Evolutionary conservation across 2,797 vertebrate species (phyloP).

Genomic region (Percopsis omiscomaycus): DNA sequence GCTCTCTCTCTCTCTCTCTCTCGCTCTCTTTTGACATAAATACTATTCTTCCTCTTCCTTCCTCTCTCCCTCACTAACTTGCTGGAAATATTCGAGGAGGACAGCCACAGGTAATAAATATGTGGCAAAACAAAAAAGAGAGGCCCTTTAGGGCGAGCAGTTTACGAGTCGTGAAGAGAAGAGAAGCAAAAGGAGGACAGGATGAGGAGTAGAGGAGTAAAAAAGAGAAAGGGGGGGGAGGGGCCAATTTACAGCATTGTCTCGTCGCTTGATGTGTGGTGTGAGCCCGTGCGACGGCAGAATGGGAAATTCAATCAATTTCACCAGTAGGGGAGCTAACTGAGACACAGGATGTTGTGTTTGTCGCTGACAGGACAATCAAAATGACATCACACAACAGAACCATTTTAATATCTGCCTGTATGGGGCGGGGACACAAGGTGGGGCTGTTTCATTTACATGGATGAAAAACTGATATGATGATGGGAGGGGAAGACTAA

Average conservation of each 20-base stretch:
- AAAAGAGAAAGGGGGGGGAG: constrained; percentile 4
- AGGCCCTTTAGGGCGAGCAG: constrained; percentile 29
- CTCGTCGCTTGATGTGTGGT: constrained; percentile 6
- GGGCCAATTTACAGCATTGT: constrained; percentile 30
- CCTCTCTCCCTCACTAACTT: constrained; percentile 6
- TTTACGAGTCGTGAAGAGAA: constrained; percentile 39
- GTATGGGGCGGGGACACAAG: constrained; percentile 6
- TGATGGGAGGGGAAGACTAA: constrained; percentile 9
- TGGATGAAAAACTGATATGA: constrained; percentile 14
- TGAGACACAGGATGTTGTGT: constrained; percentile 26
- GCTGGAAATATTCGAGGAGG: constrained; percentile 36
- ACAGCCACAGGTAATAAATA: constrained; percentile 32
- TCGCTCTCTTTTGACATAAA: constrained; percentile 3
- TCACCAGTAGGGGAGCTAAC: constrained; percentile 24
- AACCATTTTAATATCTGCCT: constrained; percentile 36
- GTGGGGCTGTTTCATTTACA: constrained; percentile 36
- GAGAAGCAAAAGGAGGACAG: constrained; percentile 3
- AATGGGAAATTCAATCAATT: constrained; percentile 46
- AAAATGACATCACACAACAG: constrained; percentile 13
- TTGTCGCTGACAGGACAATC: constrained; percentile 33
- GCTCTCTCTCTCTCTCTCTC: constrained; percentile 9
- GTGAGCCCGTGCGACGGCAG: constrained; percentile 5
- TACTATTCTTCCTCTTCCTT: neutral
- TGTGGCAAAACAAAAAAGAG: constrained; percentile 36
- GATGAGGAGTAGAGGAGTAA: neutral